These are phyloP conservation scores for Calypte anna DNA, from an alignment of 2,113 vertebrate genomes.

Conservation along the genomic window DNA sequence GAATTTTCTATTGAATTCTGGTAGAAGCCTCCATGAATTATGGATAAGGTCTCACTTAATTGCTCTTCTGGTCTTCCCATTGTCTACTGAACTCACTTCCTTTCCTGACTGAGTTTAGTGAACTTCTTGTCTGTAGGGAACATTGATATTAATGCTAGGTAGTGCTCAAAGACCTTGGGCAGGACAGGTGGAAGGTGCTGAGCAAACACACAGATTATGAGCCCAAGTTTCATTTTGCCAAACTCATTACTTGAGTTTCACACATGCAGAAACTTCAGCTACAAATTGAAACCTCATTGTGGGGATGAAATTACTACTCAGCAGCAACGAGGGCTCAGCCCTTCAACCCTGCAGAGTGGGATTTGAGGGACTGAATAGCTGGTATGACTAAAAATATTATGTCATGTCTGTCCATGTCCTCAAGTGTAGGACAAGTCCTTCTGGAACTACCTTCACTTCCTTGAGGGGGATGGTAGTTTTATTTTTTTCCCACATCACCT, in stretches of 20 bases:
- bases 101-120: conserved; percentile 33
- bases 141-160: background rate
- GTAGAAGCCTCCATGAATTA: background rate
- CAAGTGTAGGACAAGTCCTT: background rate
- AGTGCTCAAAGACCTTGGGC: background rate
- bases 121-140: background rate
- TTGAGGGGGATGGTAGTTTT: background rate
- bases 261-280: background rate
- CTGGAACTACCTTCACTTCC: background rate
- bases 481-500: background rate
- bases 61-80: background rate
- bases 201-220: background rate
- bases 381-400: background rate
- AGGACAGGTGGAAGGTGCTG: background rate
- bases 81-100: background rate
- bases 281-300: background rate
- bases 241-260: background rate
- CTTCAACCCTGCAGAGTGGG: background rate
- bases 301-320: background rate
- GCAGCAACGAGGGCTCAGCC: background rate
- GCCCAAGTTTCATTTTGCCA: background rate
- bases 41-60: conserved; percentile 21
- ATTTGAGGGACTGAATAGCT: background rate
- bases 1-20: background rate
- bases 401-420: background rate